Percentiles rank a stretch among this genome's conserved stretches.
Conservation (phyloP, 2,113 vertebrate genomes). For the Bambusicola thoracicus region DNA sequence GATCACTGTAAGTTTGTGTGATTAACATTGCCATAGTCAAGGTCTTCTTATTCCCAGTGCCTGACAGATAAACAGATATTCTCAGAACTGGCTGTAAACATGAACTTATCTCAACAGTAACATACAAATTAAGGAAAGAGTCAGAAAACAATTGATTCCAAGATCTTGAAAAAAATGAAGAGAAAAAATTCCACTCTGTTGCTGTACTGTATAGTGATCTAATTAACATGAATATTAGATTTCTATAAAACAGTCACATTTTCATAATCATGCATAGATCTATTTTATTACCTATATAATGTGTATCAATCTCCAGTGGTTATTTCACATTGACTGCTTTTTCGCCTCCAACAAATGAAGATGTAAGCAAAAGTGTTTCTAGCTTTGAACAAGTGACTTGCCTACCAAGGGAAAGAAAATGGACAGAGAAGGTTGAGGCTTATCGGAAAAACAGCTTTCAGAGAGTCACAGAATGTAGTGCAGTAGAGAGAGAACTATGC, state of each 20-base stretch:
- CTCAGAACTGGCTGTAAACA: background rate
- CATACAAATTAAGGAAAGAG: background rate
- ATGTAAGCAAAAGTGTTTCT: background rate
- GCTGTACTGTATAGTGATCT: background rate
- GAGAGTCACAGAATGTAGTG: background rate
- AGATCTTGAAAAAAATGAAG: background rate
- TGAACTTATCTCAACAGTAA: background rate
- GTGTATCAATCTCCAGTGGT: fast-evolving
- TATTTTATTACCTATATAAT: background rate
- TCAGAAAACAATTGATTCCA: background rate
- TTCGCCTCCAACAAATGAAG: background rate
- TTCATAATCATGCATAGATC: background rate
- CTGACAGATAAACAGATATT: background rate
- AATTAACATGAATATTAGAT: background rate
- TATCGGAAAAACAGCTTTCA: background rate
- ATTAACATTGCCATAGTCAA: background rate
- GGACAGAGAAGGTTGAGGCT: background rate
- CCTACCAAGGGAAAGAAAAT: background rate
- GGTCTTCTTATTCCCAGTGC: background rate
- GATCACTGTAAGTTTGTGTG: background rate
- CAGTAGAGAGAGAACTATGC: background rate
- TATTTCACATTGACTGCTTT: background rate
- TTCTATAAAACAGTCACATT: background rate
- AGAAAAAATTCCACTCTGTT: background rate
- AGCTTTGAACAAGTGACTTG: background rate